Evolutionary conservation across 1,140 invertebrate species (phyloP).

Genomic region (Sarcophaga peregrina): DNA sequence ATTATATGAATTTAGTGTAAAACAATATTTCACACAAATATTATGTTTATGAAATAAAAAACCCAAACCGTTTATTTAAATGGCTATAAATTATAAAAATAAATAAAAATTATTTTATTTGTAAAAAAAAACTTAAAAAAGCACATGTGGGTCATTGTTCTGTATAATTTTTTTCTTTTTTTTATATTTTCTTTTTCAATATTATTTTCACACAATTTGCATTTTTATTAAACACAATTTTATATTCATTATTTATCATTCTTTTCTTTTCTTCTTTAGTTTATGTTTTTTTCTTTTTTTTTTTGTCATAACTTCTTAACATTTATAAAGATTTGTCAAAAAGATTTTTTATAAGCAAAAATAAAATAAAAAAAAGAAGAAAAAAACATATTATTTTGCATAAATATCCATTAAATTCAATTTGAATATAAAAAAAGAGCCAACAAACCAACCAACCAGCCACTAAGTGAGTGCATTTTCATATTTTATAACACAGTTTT

Average conservation of each 20-base stretch:
- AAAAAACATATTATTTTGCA: background rate
- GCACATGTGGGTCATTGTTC: background rate
- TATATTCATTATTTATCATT: background rate
- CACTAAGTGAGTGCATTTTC: background rate
- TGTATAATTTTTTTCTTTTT: too few relatives aligned
- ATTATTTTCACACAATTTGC: background rate
- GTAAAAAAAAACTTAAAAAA: background rate
- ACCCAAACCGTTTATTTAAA: too few relatives aligned
- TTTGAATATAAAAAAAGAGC: background rate
- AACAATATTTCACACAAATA: too few relatives aligned
- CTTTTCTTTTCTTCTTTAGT: background rate
- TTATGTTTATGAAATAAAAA: too few relatives aligned
- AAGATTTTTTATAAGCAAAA: background rate
- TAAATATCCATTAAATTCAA: constrained; percentile 25
- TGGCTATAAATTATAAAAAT: too few relatives aligned
- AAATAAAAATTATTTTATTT: background rate
- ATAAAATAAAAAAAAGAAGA: too few relatives aligned
- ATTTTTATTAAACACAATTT: background rate
- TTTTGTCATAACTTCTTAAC: constrained; percentile 20
- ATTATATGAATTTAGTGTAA: too few relatives aligned
- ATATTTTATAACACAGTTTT: background rate
- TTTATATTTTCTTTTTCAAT: too few relatives aligned
- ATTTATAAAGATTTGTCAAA: constrained; percentile 23
- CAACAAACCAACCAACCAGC: background rate
- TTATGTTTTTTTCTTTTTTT: background rate